phyloP scores from a whole-genome alignment of 2,888 invertebrate species.

The Hemaris fuciformis region DNA sequence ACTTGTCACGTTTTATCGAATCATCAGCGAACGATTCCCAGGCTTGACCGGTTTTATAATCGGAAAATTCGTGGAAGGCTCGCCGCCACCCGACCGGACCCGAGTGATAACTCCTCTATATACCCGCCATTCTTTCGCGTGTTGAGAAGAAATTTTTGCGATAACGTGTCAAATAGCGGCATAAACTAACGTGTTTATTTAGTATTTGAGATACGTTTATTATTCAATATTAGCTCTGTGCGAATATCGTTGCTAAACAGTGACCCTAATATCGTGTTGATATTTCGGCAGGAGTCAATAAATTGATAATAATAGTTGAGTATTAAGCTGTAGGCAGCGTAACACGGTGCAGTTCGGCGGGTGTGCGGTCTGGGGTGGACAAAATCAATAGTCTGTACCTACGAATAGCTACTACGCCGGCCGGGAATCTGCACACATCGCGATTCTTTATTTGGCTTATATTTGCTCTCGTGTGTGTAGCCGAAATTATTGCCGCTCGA shows the following conservation, averaged over 20 bases:
- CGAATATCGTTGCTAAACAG: background rate
- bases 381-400: conserved; percentile 78
- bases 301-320: conserved; percentile 65
- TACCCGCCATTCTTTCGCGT: background rate
- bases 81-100: conserved; percentile 26
- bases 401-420: conserved; percentile 65
- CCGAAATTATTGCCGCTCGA: conserved; percentile 55
- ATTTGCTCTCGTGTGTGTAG: conserved; percentile 50
- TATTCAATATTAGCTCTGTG: background rate
- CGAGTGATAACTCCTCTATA: background rate
- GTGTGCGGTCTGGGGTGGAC: conserved; percentile 73
- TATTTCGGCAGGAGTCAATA: conserved; percentile 53
- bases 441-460: conserved; percentile 68
- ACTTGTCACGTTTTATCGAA: conserved; percentile 52
- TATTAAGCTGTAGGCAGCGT: conserved; percentile 54
- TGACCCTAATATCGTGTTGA: conserved; percentile 20
- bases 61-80: conserved; percentile 71
- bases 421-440: conserved; percentile 70
- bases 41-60: conserved; percentile 60
- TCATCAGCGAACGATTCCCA: conserved; percentile 44
- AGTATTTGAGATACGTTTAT: background rate
- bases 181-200: background rate
- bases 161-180: background rate
- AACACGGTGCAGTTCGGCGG: conserved; percentile 61
- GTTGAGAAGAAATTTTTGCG: conserved; percentile 18